Percentiles rank a stretch among this genome's conserved stretches.
phyloP scores from a whole-genome alignment of 1,140 invertebrate species.

The Medauroidea extradentata region DNA sequence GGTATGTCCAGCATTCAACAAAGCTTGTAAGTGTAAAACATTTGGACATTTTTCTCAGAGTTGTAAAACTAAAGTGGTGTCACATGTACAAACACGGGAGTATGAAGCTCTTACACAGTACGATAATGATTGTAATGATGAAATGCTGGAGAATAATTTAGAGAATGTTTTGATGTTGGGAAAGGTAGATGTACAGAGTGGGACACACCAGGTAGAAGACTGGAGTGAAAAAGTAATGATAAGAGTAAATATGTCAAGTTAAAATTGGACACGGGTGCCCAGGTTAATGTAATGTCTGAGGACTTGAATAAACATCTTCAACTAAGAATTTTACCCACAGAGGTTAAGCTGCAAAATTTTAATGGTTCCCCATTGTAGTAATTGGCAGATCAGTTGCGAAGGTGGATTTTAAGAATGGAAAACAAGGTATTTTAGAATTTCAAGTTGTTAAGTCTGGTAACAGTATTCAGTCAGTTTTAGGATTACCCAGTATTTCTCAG shows the following conservation, averaged over 20 bases:
- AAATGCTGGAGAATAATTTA: too few species aligned
- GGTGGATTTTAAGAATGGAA: neutral
- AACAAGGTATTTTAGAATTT: too few species aligned
- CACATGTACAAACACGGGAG: too few species aligned
- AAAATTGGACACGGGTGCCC: slow-evolving; percentile 13
- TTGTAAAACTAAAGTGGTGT: too few species aligned
- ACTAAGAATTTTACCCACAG: neutral
- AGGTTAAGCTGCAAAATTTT: neutral
- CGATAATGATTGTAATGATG: too few species aligned
- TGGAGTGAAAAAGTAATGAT: slow-evolving; percentile 17
- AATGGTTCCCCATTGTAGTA: neutral
- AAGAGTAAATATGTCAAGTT: slow-evolving; percentile 2
- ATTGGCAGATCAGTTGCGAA: neutral
- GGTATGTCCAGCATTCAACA: slow-evolving; percentile 16
- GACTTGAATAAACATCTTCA: neutral
- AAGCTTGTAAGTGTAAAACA: slow-evolving; percentile 14
- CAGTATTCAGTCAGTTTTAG: neutral
- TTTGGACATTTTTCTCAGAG: too few species aligned
- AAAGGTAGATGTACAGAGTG: neutral
- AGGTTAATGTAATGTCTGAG: slow-evolving; percentile 1
- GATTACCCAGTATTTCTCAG: slow-evolving; percentile 1
- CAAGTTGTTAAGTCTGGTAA: neutral
- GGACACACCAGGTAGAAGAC: slow-evolving; percentile 3
- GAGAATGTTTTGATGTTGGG: too few species aligned
- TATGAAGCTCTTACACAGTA: too few species aligned